These are phyloP conservation scores for Monochamus saltuarius DNA, from an alignment of 1,140 invertebrate genomes.

Conservation along the genomic window DNA sequence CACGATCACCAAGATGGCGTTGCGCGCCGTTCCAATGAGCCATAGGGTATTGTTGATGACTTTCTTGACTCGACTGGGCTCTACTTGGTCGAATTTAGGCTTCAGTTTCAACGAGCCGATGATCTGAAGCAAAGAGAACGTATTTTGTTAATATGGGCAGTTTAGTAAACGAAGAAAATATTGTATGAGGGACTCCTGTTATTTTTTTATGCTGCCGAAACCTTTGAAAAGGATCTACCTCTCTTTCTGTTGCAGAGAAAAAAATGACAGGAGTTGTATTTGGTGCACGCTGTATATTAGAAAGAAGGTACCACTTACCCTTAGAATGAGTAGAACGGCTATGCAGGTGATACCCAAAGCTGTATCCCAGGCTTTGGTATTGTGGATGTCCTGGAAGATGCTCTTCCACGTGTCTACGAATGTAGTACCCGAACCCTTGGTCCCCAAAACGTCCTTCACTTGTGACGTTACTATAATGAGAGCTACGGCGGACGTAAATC, in stretches of 20 bases:
- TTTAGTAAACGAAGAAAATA: too few relatives aligned
- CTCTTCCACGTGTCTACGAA: slow-evolving; percentile 74
- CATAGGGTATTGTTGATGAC: slow-evolving; percentile 61
- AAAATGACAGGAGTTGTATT: too few relatives aligned
- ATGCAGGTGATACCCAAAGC: slow-evolving; percentile 73
- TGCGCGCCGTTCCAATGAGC: slow-evolving; percentile 70
- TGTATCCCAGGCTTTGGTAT: slow-evolving; percentile 66
- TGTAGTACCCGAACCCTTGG: slow-evolving; percentile 70
- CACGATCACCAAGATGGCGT: slow-evolving; percentile 76
- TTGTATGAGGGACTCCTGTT: too few relatives aligned
- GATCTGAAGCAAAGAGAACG: slow-evolving; percentile 53
- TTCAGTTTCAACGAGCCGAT: slow-evolving; percentile 47
- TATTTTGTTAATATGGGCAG: neutral
- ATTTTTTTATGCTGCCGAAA: too few relatives aligned
- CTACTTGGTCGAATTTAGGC: slow-evolving; percentile 24
- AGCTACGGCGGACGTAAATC: slow-evolving; percentile 91
- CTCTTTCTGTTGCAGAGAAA: too few relatives aligned
- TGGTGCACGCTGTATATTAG: too few relatives aligned
- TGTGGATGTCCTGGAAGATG: slow-evolving; percentile 62
- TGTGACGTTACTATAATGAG: slow-evolving; percentile 88
- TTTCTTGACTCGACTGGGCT: slow-evolving; percentile 54
- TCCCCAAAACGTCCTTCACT: slow-evolving; percentile 80
- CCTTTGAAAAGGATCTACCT: too few relatives aligned
- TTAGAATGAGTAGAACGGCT: slow-evolving; percentile 66
- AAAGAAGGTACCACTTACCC: slow-evolving; percentile 55